Evolutionary conservation across 2,888 invertebrate genomes (phyloP).

Genomic region (Lumbricus terrestris): DNA sequence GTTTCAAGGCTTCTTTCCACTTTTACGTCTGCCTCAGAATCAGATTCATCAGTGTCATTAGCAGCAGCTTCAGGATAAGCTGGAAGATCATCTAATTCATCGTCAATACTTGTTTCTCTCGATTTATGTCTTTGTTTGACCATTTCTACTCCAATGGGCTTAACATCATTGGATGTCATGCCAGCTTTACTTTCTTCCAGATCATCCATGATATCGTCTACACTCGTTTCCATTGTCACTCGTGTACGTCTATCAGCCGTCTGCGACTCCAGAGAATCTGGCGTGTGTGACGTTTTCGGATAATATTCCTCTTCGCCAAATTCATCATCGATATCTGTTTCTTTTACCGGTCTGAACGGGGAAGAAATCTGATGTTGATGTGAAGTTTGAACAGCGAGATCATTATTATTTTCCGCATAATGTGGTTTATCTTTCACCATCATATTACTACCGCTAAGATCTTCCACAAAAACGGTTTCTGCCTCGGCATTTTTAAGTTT

Average conservation of each 20-base stretch:
- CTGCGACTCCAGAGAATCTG: background rate
- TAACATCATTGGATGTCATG: background rate
- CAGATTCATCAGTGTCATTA: background rate
- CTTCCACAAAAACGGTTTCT: background rate
- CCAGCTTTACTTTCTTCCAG: background rate
- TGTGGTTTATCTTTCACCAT: background rate
- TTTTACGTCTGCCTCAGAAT: background rate
- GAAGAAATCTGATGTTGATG: background rate
- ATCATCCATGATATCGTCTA: slow-evolving; percentile 6
- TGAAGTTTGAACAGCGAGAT: background rate
- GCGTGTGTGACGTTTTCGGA: background rate
- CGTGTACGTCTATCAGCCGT: background rate
- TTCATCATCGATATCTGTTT: background rate
- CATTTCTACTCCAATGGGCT: background rate
- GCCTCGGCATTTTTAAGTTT: background rate
- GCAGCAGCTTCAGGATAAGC: background rate
- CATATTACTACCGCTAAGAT: background rate
- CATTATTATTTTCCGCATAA: background rate
- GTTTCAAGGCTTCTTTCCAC: slow-evolving; percentile 14
- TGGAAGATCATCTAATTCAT: background rate
- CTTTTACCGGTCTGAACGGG: background rate
- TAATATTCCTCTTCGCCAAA: background rate
- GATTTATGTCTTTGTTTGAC: background rate
- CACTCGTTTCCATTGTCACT: background rate
- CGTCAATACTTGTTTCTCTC: background rate